Evolutionary conservation across 2,797 vertebrate genomes (phyloP), one percentile per base, ranked within the genome.

Genomic region (Apodemus agrarius): DNA sequence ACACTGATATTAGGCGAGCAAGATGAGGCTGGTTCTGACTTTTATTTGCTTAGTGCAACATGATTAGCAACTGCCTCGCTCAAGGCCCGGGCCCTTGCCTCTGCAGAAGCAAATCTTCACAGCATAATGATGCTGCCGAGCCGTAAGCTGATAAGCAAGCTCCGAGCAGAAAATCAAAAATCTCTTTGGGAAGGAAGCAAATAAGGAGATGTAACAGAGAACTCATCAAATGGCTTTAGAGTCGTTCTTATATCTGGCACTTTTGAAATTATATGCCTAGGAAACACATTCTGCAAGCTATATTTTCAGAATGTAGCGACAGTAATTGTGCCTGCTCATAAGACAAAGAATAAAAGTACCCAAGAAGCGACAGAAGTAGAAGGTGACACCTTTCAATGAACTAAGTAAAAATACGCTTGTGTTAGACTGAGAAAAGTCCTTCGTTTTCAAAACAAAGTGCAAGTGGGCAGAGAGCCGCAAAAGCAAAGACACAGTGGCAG

Each of bases 11-110:
- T 79, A 98, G 98, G 97, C 97, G 97, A 97, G 98, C 95, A 97
- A 97, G 97, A 97, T 95, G 97, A 97, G 94, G 84, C 98, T 12
- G 26, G 91, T 95, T 95, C 96, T 96, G 97, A 98, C 97, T 98
- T 98, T 98, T 98, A 98, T 98, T 98, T 83, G 46, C 97, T 98
- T 97, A 96, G 97, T 98, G 97, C 96, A 97, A 97, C 96, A 97
- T 94, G 96, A 96, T 94, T 83, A 94, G 95, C 97, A 98, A 97
- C 87, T 31, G 90, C 61, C 95, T 94, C 95, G 93, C 97, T 97
- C 95, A 96, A 97, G 97, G 95, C 96, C 96, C 92, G 81, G 61
- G 90, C 86, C 90, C 89, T 97, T 91, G 90, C 87, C 74, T 80
- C 76, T 46, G 89, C 79, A 91, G 83, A 97, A 97, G 96, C 93